These are phyloP conservation scores for Lanistes nyassanus DNA, from an alignment of 1,140 invertebrate species.

Conservation along the genomic window DNA sequence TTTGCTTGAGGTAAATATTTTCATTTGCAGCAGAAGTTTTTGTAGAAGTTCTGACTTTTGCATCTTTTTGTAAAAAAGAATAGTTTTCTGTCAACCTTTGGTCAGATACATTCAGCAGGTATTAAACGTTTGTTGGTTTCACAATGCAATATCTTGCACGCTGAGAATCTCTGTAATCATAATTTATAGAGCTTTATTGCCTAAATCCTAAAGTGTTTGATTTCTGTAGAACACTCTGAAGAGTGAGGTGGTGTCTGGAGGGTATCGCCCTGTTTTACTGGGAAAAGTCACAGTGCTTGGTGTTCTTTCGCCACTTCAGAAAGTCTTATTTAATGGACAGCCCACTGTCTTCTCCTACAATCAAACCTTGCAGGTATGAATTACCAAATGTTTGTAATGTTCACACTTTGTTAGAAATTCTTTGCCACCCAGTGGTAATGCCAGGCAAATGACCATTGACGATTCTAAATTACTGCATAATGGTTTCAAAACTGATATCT, in stretches of 20 bases:
- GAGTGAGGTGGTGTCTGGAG: neutral
- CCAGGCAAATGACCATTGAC: too few species aligned
- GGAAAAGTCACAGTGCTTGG: slow-evolving; percentile 9
- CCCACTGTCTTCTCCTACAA: neutral
- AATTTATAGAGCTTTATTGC: too few species aligned
- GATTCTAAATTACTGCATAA: too few species aligned
- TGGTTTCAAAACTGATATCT: too few species aligned
- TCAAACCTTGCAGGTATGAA: neutral
- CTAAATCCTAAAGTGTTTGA: too few species aligned
- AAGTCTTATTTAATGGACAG: neutral
- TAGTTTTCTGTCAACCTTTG: neutral
- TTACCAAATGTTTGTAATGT: too few species aligned
- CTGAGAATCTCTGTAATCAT: too few species aligned
- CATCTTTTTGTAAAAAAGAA: neutral
- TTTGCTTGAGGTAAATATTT: slow-evolving; percentile 6
- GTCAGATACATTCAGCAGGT: too few species aligned
- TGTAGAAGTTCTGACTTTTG: neutral
- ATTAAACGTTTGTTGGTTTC: too few species aligned
- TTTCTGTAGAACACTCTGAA: neutral
- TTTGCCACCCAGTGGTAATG: too few species aligned
- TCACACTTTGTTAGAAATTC: too few species aligned
- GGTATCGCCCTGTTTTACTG: slow-evolving; percentile 7
- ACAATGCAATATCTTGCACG: too few species aligned
- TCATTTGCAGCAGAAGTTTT: neutral
- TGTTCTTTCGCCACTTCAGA: neutral